These are phyloP conservation scores for Zaprionus bogoriensis DNA, from an alignment of 2,888 invertebrate genomes.

Conservation along the genomic window DNA sequence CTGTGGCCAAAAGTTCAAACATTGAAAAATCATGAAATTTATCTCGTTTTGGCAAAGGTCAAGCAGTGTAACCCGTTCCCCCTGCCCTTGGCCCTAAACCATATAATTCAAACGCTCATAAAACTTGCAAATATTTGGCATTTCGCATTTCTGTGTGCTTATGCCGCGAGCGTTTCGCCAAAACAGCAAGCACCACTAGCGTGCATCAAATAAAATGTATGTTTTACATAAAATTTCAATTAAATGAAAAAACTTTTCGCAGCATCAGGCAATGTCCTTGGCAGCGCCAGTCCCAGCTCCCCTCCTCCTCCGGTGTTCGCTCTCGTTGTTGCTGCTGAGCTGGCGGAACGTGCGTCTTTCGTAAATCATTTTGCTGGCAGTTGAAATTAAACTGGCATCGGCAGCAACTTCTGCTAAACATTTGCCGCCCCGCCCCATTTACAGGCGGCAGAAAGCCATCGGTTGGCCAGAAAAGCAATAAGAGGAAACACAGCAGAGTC, in stretches of 20 bases:
- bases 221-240: conserved; percentile 78
- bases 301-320: conserved; percentile 21
- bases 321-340: conserved; percentile 15
- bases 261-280: conserved; percentile 54
- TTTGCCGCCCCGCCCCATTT: conserved; percentile 45
- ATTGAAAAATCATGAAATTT: conserved; percentile 73
- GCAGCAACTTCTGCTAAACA: conserved; percentile 69
- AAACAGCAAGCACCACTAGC: conserved; percentile 30
- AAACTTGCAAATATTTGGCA: conserved; percentile 65
- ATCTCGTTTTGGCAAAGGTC: conserved; percentile 66
- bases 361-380: conserved; percentile 75
- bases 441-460: conserved; percentile 45
- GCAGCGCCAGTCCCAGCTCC: conserved; percentile 8
- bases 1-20: conserved; percentile 64
- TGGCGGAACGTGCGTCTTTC: conserved; percentile 53
- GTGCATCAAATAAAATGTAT: conserved; percentile 65
- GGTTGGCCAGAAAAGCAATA: conserved; percentile 63
- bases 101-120: conserved; percentile 63
- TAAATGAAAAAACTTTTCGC: conserved; percentile 66
- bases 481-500: conserved; percentile 41
- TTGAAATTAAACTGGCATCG: conserved; percentile 66
- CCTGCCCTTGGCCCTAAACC: conserved; percentile 23
- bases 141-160: conserved; percentile 32
- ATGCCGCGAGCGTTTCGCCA: conserved; percentile 10
- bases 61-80: conserved; percentile 36